Evolutionary conservation across 1,140 invertebrate genomes (phyloP).

Genomic region (Ephestia elutella): DNA sequence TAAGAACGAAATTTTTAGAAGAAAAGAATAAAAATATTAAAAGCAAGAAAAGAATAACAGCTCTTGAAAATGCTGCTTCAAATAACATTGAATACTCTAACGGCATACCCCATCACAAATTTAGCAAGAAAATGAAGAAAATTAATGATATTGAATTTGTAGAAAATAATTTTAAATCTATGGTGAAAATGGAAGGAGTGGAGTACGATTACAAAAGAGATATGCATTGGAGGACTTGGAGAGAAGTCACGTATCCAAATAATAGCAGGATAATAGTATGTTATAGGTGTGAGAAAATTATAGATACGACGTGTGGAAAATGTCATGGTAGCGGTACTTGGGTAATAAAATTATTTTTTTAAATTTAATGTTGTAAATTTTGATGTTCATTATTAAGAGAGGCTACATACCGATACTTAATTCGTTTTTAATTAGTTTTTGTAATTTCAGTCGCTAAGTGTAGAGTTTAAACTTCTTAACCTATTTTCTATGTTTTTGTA

Average conservation of each 20-base stretch:
- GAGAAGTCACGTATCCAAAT: conserved; percentile 23
- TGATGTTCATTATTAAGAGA: no score
- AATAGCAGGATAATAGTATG: conserved; percentile 21
- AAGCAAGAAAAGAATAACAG: not conserved
- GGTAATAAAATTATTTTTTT: conserved; percentile 24
- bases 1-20: not conserved
- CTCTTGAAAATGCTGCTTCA: not conserved
- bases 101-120: conserved; percentile 27
- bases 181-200: conserved; percentile 34
- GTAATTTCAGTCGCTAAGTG: no score
- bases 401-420: no score
- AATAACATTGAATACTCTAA: conserved; percentile 27
- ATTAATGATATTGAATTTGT: conserved; percentile 19
- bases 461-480: no score
- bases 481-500: no score
- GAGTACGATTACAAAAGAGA: conserved; percentile 41
- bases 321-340: conserved; percentile 34
- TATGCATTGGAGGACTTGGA: conserved; percentile 42
- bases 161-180: conserved; percentile 34
- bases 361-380: not conserved
- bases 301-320: conserved; percentile 20
- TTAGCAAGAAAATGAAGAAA: conserved; percentile 12
- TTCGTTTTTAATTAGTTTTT: no score
- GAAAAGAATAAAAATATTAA: not conserved
- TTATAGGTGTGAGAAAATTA: conserved; percentile 33